Conservation (phyloP, 2,797 vertebrate species). For the Myotis vivesi region DNA sequence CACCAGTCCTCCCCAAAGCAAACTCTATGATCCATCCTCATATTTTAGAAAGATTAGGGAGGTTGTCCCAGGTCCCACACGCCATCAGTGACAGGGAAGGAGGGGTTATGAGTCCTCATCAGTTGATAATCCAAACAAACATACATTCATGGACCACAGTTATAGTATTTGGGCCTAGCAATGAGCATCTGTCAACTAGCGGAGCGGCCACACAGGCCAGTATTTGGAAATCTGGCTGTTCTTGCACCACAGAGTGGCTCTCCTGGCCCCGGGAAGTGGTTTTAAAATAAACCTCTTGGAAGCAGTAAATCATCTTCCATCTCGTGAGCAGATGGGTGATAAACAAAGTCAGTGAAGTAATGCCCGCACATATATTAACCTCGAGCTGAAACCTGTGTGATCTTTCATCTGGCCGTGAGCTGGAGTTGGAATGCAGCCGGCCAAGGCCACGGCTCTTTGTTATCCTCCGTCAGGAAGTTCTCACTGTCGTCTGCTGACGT, state of each 20-base stretch:
- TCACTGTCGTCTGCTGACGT: constrained; percentile 35
- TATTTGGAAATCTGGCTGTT: not conserved
- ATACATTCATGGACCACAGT: not conserved
- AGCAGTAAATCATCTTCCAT: constrained; percentile 73
- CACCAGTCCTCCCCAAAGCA: not conserved
- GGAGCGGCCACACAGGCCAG: not conserved
- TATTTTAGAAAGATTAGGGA: not conserved
- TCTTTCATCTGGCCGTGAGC: constrained; percentile 61
- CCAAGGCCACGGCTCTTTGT: not conserved
- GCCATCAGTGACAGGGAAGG: not conserved
- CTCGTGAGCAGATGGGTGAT: constrained; percentile 78
- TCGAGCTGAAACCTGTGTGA: constrained; percentile 31
- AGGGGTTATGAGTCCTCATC: not conserved
- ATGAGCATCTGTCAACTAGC: not conserved
- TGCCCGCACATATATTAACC: constrained; percentile 50
- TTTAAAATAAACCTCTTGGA: constrained; percentile 62
- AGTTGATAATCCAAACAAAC: too few species aligned
- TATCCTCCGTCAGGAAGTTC: not conserved
- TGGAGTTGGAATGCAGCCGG: not conserved
- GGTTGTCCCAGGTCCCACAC: not conserved
- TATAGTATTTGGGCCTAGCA: not conserved
- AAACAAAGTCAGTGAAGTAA: constrained; percentile 65
- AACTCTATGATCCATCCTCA: not conserved
- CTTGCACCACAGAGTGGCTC: not conserved
- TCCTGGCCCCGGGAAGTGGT: not conserved